Percentiles rank a stretch among this genome's conserved stretches.
Evolutionary conservation across 2,888 invertebrate genomes (phyloP).

Genomic region (Scaptomyza tumidula): DNA sequence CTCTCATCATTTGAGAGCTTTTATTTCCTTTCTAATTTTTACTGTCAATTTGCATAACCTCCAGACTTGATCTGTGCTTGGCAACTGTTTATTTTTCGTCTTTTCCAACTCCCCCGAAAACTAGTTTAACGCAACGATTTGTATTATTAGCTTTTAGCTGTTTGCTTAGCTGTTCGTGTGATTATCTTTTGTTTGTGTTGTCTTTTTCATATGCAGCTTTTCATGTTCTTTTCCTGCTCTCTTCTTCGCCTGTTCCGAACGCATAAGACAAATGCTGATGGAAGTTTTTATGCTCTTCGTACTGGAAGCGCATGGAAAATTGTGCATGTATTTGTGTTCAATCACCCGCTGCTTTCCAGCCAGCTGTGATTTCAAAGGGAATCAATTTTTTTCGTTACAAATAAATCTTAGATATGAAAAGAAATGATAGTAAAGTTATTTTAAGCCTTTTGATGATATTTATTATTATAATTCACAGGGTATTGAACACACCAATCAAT

Average conservation of each 20-base stretch:
- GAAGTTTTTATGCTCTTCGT: slow-evolving; percentile 5
- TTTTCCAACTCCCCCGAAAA: slow-evolving; percentile 40
- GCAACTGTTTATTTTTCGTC: slow-evolving; percentile 31
- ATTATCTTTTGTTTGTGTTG: not conserved
- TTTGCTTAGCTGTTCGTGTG: too few species aligned
- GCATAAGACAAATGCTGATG: slow-evolving; percentile 1
- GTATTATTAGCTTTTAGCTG: not conserved
- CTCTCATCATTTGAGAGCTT: slow-evolving; percentile 12
- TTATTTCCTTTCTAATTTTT: slow-evolving; percentile 73
- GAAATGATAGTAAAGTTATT: too few species aligned
- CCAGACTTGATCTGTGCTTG: slow-evolving; percentile 30
- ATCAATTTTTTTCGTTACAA: too few species aligned
- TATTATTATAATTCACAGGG: not conserved
- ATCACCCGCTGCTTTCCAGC: slow-evolving; percentile 12
- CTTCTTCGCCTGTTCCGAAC: not conserved
- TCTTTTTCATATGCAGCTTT: slow-evolving; percentile 3
- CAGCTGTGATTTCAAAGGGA: slow-evolving; percentile 1
- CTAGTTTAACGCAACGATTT: slow-evolving; percentile 47
- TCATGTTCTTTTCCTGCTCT: slow-evolving; percentile 7
- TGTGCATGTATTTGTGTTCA: not conserved
- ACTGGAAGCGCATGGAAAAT: not conserved
- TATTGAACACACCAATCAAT: not conserved
- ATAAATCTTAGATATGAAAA: too few species aligned
- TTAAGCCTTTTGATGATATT: too few species aligned
- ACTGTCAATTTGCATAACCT: slow-evolving; percentile 67